Base-by-base conservation (phyloP, 2,888 invertebrate genomes). In the Drosophila mimetica region DNA sequence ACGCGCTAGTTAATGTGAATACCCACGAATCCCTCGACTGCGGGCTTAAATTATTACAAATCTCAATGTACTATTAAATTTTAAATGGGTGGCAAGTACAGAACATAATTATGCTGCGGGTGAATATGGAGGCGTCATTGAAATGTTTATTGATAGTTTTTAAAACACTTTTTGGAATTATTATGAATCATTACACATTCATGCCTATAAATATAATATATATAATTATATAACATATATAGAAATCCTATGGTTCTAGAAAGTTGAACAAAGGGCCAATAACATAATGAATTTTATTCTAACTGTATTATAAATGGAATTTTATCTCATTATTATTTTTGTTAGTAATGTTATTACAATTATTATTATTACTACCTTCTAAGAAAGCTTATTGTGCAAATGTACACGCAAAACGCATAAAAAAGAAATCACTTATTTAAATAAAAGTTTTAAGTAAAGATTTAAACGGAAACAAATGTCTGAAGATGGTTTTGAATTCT, bases 291-390 rank as follows among this genome's bases (percentile, higher is more conserved):
- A 85, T 87, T 87, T 82, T 87, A 85, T 87, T 81, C 78, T 85
- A 77, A 88, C 71, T 83, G 86, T 88, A 84, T 88, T 74, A 69
- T 74, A 75, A 59, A 64, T 57, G 57, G 71, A 75, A 75, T 63
- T 75, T 74, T 75, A 67, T 74, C 73, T 74, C 73, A 65, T 74
- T 72, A 65, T 74, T 77, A 82, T 84, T 89, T 89, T 89, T 90
- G 89, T 89, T 89, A 88, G 88, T 90, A 90, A 89, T 89, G 90
- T 89, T 89, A 90, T 89, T 75, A 85, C 76, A 77, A 79, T 77
- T 77, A 74, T 71, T 63, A 81, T 75, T 79, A 76, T 78, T 81
- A 83, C 63, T 72, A 83, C 70, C 57, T 86, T 81, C 50, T 87
- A 87, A 81, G 87, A 78, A 81, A 78, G 87, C 81, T 81, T 81